Percentiles rank a stretch among this genome's conserved stretches.
phyloP scores from a whole-genome alignment of 1,140 invertebrate species.

The Temnothorax longispinosus region DNA sequence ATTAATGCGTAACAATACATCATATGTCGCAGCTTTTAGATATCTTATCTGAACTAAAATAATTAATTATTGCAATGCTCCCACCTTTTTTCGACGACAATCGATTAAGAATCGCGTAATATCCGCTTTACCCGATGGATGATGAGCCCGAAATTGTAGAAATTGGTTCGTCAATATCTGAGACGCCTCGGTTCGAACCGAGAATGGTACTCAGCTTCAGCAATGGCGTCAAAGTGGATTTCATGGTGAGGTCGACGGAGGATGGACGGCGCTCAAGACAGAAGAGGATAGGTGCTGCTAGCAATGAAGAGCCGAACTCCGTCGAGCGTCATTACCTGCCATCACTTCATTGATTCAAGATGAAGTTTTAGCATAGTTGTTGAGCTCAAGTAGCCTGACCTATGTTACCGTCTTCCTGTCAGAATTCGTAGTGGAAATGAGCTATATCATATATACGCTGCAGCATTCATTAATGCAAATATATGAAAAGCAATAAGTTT shows the following conservation, averaged over 20 bases:
- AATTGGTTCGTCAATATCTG: slow-evolving; percentile 61
- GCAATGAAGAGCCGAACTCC: slow-evolving; percentile 62
- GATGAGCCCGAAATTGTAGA: slow-evolving; percentile 47
- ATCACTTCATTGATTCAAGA: slow-evolving; percentile 68
- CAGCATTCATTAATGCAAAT: slow-evolving; percentile 20
- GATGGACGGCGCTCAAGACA: slow-evolving; percentile 46
- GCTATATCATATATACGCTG: slow-evolving; percentile 9
- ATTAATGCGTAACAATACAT: background rate
- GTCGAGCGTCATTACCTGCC: slow-evolving; percentile 68
- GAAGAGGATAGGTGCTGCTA: slow-evolving; percentile 44
- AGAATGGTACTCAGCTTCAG: slow-evolving; percentile 61
- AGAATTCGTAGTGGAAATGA: slow-evolving; percentile 35
- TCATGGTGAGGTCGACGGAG: slow-evolving; percentile 64
- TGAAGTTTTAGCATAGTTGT: slow-evolving; percentile 66
- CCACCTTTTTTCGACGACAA: background rate
- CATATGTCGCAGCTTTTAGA: background rate
- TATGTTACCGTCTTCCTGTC: slow-evolving; percentile 8
- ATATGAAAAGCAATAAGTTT: background rate
- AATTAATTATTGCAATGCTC: background rate
- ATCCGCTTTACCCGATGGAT: background rate
- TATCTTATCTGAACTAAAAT: background rate
- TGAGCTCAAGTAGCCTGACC: slow-evolving; percentile 46
- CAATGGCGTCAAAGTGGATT: slow-evolving; percentile 68
- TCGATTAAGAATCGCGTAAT: background rate
- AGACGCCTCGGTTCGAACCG: slow-evolving; percentile 45